These are phyloP conservation scores for Leuctra nigra DNA, from an alignment of 2,888 invertebrate species.

Conservation along the genomic window DNA sequence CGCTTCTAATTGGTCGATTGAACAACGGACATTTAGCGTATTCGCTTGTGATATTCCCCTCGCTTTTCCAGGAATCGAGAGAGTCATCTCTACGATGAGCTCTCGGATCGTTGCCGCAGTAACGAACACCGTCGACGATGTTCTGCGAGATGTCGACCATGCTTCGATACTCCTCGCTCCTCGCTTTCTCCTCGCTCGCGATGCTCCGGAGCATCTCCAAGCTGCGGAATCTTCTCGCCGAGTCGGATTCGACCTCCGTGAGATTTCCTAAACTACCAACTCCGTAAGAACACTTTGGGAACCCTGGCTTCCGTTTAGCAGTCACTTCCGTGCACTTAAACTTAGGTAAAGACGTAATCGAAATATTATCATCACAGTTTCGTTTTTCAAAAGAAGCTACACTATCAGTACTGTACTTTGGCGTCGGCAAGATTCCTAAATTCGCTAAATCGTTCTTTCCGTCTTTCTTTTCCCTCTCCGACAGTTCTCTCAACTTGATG, in stretches of 20 bases:
- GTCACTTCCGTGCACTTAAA: background rate
- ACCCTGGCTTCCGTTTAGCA: background rate
- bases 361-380: no score
- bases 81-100: background rate
- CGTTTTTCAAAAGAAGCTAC: no score
- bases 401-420: no score
- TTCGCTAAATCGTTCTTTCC: no score
- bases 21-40: background rate
- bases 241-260: background rate
- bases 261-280: no score
- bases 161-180: background rate
- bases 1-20: background rate
- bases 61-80: constrained; percentile 15
- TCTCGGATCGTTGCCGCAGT: background rate
- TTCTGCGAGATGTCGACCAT: constrained; percentile 10
- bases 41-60: background rate
- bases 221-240: background rate
- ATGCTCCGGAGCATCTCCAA: background rate
- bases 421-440: no score
- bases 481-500: background rate
- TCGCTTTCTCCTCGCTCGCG: background rate
- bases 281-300: no score
- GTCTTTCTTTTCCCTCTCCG: background rate
- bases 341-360: no score
- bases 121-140: constrained; percentile 3